phyloP scores from a whole-genome alignment of 2,113 vertebrate species.

The Willisornis vidua region DNA sequence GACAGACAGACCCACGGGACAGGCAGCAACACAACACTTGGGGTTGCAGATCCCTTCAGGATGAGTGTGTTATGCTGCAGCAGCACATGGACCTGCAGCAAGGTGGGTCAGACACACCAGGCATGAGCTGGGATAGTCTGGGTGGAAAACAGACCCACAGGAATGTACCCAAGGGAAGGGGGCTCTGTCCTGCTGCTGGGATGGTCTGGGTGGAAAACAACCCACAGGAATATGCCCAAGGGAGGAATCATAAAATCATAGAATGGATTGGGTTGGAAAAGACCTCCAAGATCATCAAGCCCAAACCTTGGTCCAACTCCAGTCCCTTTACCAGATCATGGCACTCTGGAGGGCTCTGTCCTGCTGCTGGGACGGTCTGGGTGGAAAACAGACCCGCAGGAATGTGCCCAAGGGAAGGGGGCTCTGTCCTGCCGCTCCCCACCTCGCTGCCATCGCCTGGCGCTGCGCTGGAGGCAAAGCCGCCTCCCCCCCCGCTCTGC shows the following conservation, averaged over 20 bases:
- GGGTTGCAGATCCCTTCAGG: not conserved
- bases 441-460: too few species aligned
- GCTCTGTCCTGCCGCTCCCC: too few species aligned
- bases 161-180: fast-evolving
- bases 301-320: too few species aligned
- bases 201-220: too few species aligned
- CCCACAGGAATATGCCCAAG: not conserved
- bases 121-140: fast-evolving
- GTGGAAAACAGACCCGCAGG: fast-evolving
- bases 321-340: too few species aligned
- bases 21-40: too few species aligned
- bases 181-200: too few species aligned
- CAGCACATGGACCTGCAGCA: fast-evolving
- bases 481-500: slow-evolving; percentile 38
- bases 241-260: not conserved
- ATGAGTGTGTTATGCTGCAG: not conserved
- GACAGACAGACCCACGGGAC: not conserved
- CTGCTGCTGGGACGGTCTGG: fast-evolving
- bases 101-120: fast-evolving
- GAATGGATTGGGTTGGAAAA: too few species aligned
- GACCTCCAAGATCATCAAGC: too few species aligned
- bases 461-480: not conserved
- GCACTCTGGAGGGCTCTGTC: too few species aligned
- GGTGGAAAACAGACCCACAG: fast-evolving
- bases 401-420: not conserved